phyloP scores from a whole-genome alignment of 1,140 invertebrate genomes.

The Ceratina calcarata region DNA sequence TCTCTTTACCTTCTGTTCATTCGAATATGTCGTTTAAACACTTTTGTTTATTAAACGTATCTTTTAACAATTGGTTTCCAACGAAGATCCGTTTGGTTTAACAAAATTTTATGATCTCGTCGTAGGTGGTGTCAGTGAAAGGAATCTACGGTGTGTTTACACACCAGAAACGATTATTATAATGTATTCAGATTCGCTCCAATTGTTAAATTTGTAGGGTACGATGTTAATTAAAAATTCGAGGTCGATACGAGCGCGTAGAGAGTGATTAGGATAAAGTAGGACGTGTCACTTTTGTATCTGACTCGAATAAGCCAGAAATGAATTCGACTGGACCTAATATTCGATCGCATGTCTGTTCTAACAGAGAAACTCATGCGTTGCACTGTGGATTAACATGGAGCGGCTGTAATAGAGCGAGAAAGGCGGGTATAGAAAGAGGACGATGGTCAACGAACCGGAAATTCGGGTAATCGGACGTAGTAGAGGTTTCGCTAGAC shows the following conservation, averaged over 20 bases:
- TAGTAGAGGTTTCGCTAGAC: constrained; percentile 35
- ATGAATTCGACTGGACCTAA: not conserved
- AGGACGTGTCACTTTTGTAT: not conserved
- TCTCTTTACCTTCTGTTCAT: not conserved
- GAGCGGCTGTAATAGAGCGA: constrained; percentile 17
- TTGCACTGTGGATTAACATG: constrained; percentile 26
- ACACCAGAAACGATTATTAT: not conserved
- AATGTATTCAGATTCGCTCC: not conserved
- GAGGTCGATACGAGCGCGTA: not conserved
- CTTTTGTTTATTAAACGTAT: not conserved
- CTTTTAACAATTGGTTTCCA: too few relatives aligned
- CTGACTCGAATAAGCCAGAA: not conserved
- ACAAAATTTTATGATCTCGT: too few relatives aligned
- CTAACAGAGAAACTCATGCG: constrained; percentile 24
- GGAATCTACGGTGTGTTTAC: not conserved
- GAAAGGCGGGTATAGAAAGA: constrained; percentile 14
- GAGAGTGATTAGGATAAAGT: not conserved
- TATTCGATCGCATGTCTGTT: not conserved
- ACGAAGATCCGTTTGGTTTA: too few relatives aligned
- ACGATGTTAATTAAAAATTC: not conserved
- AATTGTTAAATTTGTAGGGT: not conserved
- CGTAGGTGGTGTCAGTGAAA: too few relatives aligned
- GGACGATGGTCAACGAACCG: constrained; percentile 34
- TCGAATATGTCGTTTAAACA: not conserved
- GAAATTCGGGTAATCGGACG: constrained; percentile 53